Evolutionary conservation across 2,113 vertebrate species (phyloP).

Genomic region (Thermophis baileyi): DNA sequence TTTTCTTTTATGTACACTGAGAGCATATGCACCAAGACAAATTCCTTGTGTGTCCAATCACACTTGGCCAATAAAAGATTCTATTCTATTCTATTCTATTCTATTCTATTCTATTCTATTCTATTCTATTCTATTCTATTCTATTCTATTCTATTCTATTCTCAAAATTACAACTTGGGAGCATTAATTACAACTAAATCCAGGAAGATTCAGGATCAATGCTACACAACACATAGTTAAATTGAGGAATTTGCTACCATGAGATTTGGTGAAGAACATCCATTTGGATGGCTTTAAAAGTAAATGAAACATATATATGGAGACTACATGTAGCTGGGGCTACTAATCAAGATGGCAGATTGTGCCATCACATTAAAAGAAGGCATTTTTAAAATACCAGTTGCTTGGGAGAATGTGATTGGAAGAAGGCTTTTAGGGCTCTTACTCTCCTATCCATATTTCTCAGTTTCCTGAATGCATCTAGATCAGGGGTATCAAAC

Average conservation of each 20-base stretch:
- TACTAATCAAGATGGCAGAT: background rate
- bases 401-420: background rate
- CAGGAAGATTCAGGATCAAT: background rate
- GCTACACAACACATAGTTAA: background rate
- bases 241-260: background rate
- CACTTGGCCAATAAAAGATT: no score
- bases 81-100: no score
- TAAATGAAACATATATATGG: background rate
- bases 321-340: background rate
- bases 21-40: no score
- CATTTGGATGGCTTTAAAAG: background rate
- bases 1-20: no score
- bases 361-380: background rate
- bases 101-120: no score
- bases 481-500: background rate
- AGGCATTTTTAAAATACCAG: background rate
- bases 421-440: background rate
- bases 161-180: background rate
- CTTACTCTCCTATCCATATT: background rate
- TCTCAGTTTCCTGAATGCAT: background rate
- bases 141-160: no score
- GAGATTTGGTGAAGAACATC: background rate
- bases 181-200: background rate
- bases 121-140: no score
- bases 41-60: no score